Percentiles rank a stretch among this genome's conserved stretches.
These are phyloP conservation scores for Tragelaphus eurycerus DNA, from an alignment of 2,797 vertebrate species.

Conservation along the genomic window DNA sequence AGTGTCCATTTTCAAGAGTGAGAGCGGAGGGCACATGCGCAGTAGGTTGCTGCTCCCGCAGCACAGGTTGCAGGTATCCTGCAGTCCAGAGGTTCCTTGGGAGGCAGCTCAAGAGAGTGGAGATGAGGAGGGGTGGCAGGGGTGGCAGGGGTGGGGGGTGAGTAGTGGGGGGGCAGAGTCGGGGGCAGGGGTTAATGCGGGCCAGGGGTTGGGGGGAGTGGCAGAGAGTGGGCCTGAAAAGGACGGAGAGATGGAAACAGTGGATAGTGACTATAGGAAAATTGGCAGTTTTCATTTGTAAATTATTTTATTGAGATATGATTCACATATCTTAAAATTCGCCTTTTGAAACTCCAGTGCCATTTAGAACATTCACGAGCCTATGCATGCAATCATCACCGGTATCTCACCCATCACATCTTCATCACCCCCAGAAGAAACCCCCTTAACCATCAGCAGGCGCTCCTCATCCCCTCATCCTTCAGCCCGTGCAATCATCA, in stretches of 20 bases:
- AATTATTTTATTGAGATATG: neutral
- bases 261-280: neutral
- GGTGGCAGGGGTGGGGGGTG: no score
- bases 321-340: neutral
- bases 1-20: accelerated
- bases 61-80: neutral
- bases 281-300: neutral
- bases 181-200: neutral
- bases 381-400: neutral
- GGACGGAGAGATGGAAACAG: no score
- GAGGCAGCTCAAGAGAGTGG: neutral
- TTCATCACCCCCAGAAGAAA: neutral
- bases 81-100: accelerated
- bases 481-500: neutral
- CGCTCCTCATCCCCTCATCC: neutral
- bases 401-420: neutral
- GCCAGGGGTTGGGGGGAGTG: neutral
- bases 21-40: accelerated
- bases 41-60: accelerated
- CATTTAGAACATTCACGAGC: neutral
- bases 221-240: no score
- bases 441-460: neutral
- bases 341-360: neutral
- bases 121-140: no score
- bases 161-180: no score